Evolutionary conservation across 2,113 vertebrate species (phyloP), one percentile per base, ranked within the genome.

Genomic region (Coptodon rendalli): DNA sequence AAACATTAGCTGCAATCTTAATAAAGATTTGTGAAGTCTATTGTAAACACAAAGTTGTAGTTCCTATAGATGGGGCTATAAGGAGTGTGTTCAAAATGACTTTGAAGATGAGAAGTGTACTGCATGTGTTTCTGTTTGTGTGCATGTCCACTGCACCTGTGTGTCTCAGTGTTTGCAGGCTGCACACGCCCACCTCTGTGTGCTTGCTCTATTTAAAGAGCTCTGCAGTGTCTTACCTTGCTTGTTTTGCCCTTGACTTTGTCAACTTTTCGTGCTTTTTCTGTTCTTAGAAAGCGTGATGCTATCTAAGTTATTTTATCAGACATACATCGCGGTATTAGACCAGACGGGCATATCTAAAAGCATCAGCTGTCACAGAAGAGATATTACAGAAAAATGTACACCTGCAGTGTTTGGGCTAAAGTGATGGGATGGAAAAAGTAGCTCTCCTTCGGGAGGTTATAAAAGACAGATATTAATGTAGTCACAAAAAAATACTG

Each of bases 381-480:
- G 27, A 82, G 29, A 66, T 79, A 29, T 31, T 82, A 19, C 22
- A 73, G 80, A 53, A 81, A 78, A 11, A 17, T 29, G 19, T 83
- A 81, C 52, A 84, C 24, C 24, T 85, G 57, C 66, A 85, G 40
- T 50, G 22, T 31, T 27, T 29, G 83, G 81, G 86, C 66, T 90
- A 83, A 91, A 86, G 50, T 36, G 82, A 89, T 73, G 45, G 50
- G 36, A 63, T n/a, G 2, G 59, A 48, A 36, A 36, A 90, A 80
- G 57, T 38, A 84, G 40, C 63, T 56, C 68, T 86, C 88, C 90
- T 79, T 12, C 38, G 82, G 81, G 83, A 89, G 27, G 24, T 61
- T 92, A 82, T 71, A 73, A 85, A 83, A 89, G 84, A 85, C 50
- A 76, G 81, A 82, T 85, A 85, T 86, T 87, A 90, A 90, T 89